Percentiles rank a stretch among this genome's conserved stretches.
phyloP scores from a whole-genome alignment of 2,797 vertebrate species.

The Fringilla coelebs region DNA sequence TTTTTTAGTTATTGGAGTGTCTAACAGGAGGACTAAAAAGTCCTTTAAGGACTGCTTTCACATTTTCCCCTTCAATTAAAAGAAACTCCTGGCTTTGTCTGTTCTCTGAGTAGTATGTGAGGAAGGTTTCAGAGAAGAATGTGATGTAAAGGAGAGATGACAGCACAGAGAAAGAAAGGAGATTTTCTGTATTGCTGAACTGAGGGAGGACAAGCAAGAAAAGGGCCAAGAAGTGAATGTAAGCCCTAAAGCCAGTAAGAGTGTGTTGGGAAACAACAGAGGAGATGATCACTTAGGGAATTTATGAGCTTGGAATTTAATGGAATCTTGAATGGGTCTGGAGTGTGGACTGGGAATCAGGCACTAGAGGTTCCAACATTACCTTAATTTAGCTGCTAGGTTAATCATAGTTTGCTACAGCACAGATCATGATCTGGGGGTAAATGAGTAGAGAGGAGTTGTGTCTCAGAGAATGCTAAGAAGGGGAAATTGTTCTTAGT shows the following conservation, averaged over 20 bases:
- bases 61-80: not conserved
- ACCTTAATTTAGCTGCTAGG: not conserved
- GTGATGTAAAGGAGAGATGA: not conserved
- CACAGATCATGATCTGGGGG: not conserved
- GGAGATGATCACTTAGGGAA: not conserved
- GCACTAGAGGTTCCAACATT: accelerated
- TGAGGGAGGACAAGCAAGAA: not conserved
- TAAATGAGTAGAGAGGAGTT: not conserved
- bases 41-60: not conserved
- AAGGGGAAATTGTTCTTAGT: not conserved
- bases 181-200: not conserved
- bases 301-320: not conserved
- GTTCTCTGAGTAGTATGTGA: not conserved
- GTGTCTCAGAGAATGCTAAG: not conserved
- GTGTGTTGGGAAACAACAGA: not conserved
- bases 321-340: not conserved
- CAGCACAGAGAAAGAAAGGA: not conserved
- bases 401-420: not conserved
- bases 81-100: not conserved
- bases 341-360: not conserved
- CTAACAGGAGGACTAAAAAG: not conserved
- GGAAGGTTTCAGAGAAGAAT: not conserved
- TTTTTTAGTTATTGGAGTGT: not conserved
- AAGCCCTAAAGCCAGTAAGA: not conserved
- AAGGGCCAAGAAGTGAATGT: not conserved